Base-by-base conservation (phyloP, 1,140 invertebrate genomes). In the Cydia splendana region DNA sequence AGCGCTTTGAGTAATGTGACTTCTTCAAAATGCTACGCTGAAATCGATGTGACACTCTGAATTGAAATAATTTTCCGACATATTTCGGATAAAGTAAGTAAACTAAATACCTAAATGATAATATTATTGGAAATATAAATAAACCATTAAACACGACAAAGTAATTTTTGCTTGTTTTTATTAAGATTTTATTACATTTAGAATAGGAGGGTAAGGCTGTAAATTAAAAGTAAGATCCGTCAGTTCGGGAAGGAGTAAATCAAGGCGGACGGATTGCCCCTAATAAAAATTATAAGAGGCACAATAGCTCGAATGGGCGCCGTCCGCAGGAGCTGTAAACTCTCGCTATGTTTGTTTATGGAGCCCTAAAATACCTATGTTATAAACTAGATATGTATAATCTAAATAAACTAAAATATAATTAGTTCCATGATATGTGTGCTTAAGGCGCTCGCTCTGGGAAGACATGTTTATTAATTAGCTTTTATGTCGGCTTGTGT, bases 251-350 rank as follows among this genome's bases (percentile, higher is more conserved):
- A 93, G 88, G 81, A 91, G 90, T 93, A 93, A 93, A 93, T 93
- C 91, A 93, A 92, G 88, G 76, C 85, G 87, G 91, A 92, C 90
- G 91, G 90, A 93, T 93, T 91, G 90, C 90, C 89, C 87, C 90
- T 91, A 92, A 92, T 93, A 93, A 93, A 93, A 93, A 93, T 93
- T 93, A 93, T 93, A 93, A 93, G 87, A 91, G 86, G 90, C 91
- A 93, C 91, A 93, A 93, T 92, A 88, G 87, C 75, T 87, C 87
- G 86, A 87, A 91, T 91, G 91, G 88, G 91, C 83, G 87, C 79
- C 86, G 88, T 84, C 84, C 88, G 89, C 89, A 87, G 90, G 88
- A 90, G 90, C 89, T 86, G 87, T 93, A 93, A 93, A 93, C 87
- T 90, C 87, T 90, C 82, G 88, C 90, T 90, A 89, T 93, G 91